Evolutionary conservation across 2,797 vertebrate species (phyloP).

Genomic region (Hemibagrus guttatus): DNA sequence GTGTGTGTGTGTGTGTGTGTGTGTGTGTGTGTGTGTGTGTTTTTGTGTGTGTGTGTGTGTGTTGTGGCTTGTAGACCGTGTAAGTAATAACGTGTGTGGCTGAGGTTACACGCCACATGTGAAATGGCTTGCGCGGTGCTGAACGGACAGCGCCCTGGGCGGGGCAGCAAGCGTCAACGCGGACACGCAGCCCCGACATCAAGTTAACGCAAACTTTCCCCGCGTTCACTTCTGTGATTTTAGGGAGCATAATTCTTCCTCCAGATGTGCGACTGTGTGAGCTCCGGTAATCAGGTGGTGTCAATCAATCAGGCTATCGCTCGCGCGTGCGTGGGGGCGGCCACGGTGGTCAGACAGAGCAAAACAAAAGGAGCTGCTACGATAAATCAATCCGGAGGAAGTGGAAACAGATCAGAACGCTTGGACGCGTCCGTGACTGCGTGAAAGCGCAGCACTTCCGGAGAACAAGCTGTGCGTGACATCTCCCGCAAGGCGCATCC

Average conservation of each 20-base stretch:
- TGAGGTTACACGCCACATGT: neutral
- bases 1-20: neutral
- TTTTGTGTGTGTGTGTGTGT: neutral
- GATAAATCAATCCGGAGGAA: neutral
- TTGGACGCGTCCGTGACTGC: neutral
- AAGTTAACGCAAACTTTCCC: slow-evolving; percentile 30
- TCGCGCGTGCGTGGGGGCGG: neutral
- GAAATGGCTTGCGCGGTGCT: slow-evolving; percentile 63
- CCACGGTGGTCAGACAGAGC: neutral
- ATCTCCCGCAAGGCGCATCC: neutral
- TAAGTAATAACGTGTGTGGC: neutral
- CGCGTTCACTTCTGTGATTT: neutral
- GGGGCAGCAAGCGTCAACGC: slow-evolving; percentile 52
- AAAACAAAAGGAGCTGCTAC: slow-evolving; percentile 32
- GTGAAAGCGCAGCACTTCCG: slow-evolving; percentile 25
- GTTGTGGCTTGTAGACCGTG: neutral
- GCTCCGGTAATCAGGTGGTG: neutral
- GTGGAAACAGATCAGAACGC: neutral
- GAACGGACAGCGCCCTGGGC: slow-evolving; percentile 77
- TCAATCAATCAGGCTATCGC: neutral
- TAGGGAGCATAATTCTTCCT: too few species aligned
- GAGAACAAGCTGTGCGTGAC: slow-evolving; percentile 9
- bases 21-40: neutral
- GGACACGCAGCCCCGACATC: neutral
- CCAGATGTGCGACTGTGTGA: neutral